A percentile compares a stretch with the other conserved stretches of the same genome.
Conservation (phyloP, 2,888 invertebrate species). For the Pardosa pseudoannulata region DNA sequence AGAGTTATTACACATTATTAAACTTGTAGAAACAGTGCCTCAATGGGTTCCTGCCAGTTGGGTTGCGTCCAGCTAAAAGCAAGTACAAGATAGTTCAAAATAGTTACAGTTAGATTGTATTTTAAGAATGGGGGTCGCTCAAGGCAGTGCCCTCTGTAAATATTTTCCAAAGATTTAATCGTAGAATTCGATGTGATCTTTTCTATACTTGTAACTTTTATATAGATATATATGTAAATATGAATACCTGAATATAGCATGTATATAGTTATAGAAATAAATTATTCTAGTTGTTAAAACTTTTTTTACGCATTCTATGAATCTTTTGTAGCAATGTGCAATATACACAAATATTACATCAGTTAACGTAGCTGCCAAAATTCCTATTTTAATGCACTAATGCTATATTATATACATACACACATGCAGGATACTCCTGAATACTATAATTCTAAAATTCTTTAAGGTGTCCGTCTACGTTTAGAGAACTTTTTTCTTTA, state of each 20-base stretch:
- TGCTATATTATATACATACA: too few relatives aligned
- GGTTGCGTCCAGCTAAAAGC: slow-evolving; percentile 77
- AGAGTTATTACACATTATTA: slow-evolving; percentile 87
- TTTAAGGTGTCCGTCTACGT: too few relatives aligned
- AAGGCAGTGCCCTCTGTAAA: neutral
- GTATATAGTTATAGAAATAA: slow-evolving; percentile 67
- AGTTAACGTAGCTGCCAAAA: too few relatives aligned
- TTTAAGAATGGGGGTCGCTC: neutral
- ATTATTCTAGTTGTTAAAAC: slow-evolving; percentile 33
- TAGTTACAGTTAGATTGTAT: slow-evolving; percentile 51
- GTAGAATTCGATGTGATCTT: slow-evolving; percentile 61
- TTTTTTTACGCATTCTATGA: too few relatives aligned
- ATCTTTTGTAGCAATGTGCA: too few relatives aligned
- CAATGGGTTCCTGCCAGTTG: slow-evolving; percentile 97
- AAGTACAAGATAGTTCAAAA: slow-evolving; percentile 35
- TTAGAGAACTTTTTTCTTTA: too few relatives aligned
- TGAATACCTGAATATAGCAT: slow-evolving; percentile 35
- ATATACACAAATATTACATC: too few relatives aligned
- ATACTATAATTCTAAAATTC: too few relatives aligned
- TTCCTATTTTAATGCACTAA: too few relatives aligned
- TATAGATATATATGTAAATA: slow-evolving; percentile 54
- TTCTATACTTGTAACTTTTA: slow-evolving; percentile 66
- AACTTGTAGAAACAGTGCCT: slow-evolving; percentile 92
- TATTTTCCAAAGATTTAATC: neutral
- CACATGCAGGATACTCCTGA: too few relatives aligned